These are phyloP conservation scores for Tokudaia tokunoshimensis DNA, from an alignment of 2,797 vertebrate genomes.

Conservation along the genomic window DNA sequence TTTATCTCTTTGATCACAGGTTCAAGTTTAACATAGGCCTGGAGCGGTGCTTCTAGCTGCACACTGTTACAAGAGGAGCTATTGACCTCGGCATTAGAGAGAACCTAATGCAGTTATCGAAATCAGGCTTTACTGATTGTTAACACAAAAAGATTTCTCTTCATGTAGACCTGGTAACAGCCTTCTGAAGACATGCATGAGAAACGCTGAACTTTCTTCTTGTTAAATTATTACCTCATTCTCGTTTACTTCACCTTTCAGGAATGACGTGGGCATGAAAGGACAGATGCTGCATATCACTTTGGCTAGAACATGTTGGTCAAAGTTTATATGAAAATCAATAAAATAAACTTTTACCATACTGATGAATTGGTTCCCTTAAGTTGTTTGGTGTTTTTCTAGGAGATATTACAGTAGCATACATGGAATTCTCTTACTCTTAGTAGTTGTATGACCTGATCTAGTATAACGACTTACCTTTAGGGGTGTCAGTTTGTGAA, in stretches of 20 bases:
- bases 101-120: conserved; percentile 68
- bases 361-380: neutral
- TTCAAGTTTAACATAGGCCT: conserved; percentile 78
- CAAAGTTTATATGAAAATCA: conserved; percentile 9
- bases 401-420: neutral
- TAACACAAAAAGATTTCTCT: conserved; percentile 68
- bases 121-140: conserved; percentile 81
- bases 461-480: neutral
- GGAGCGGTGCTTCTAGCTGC: conserved; percentile 81
- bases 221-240: conserved; percentile 5
- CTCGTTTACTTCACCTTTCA: conserved; percentile 15
- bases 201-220: neutral
- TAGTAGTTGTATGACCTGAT: neutral
- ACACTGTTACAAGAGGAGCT: conserved; percentile 78
- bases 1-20: conserved; percentile 84
- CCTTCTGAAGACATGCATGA: conserved; percentile 38
- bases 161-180: conserved; percentile 49
- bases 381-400: neutral
- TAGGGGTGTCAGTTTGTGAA: neutral
- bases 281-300: neutral
- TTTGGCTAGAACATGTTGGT: neutral
- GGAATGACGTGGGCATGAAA: neutral
- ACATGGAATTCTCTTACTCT: neutral
- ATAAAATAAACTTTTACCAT: neutral
- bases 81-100: conserved; percentile 83